Evolutionary conservation across 2,113 vertebrate species (phyloP).

Genomic region (Strigops habroptila): DNA sequence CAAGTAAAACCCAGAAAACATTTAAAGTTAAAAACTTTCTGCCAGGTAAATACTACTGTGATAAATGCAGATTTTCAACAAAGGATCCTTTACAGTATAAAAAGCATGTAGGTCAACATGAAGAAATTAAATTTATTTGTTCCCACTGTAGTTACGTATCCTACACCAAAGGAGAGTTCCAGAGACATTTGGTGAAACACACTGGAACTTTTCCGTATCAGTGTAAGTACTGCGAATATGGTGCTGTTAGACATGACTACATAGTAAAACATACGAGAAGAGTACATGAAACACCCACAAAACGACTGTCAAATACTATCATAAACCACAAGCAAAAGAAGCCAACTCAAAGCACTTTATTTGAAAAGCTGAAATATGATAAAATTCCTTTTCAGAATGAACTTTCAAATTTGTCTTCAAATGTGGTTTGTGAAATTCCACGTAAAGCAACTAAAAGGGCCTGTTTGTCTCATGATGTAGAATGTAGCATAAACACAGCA

Average conservation of each 20-base stretch:
- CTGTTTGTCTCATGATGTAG: neutral
- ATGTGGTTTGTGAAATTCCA: conserved; percentile 10
- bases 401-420: conserved; percentile 5
- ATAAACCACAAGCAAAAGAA: conserved; percentile 53
- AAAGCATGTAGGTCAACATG: conserved; percentile 79
- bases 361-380: neutral
- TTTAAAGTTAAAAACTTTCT: conserved; percentile 73
- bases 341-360: conserved; percentile 37
- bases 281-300: conserved; percentile 74
- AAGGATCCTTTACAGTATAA: conserved; percentile 78
- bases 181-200: conserved; percentile 86
- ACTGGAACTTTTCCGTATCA: conserved; percentile 83
- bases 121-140: conserved; percentile 83
- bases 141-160: conserved; percentile 83
- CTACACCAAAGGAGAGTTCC: conserved; percentile 87
- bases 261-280: conserved; percentile 89
- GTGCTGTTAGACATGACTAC: conserved; percentile 87
- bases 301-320: neutral
- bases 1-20: conserved; percentile 17
- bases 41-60: conserved; percentile 78
- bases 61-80: conserved; percentile 85
- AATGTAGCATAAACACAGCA: conserved; percentile 26
- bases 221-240: conserved; percentile 89
- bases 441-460: neutral
- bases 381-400: conserved; percentile 14